Conservation (phyloP, 2,113 vertebrate species). For the Odontesthes bonariensis region DNA sequence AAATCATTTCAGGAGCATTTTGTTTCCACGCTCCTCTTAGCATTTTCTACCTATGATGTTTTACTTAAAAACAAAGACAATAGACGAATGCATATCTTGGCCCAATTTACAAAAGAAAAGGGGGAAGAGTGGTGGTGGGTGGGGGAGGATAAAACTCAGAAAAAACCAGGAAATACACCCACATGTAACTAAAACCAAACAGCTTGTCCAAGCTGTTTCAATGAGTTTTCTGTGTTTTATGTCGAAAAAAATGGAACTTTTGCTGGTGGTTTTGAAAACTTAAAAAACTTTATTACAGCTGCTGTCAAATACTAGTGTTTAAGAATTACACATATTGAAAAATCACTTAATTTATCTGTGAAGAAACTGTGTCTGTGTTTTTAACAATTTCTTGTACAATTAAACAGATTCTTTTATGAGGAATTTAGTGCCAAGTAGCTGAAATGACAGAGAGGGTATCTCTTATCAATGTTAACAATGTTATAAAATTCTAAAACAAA, state of each 20-base stretch:
- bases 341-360: constrained; percentile 98
- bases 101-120: constrained; percentile 12
- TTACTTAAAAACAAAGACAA: constrained; percentile 29
- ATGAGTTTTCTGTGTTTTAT: constrained; percentile 98
- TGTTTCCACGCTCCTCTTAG: constrained; percentile 56
- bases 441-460: constrained; percentile 94
- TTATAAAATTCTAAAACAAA: constrained; percentile 98
- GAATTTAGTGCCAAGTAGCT: constrained; percentile 99
- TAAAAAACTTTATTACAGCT: constrained; percentile 96
- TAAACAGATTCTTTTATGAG: constrained; percentile 99
- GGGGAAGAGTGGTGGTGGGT: neutral
- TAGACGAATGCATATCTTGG: constrained; percentile 38
- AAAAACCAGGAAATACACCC: constrained; percentile 96
- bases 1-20: constrained; percentile 49
- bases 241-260: constrained; percentile 87
- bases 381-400: constrained; percentile 99
- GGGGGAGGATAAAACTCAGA: constrained; percentile 58
- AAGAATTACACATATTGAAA: constrained; percentile 96
- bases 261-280: constrained; percentile 98
- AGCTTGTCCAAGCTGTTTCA: constrained; percentile 93
- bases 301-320: constrained; percentile 99
- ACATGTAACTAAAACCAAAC: constrained; percentile 91
- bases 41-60: constrained; percentile 66
- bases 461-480: constrained; percentile 99
- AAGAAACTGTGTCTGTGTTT: constrained; percentile 99